These are phyloP conservation scores for Eugnorisma glareosa DNA, from an alignment of 2,888 invertebrate genomes.

Conservation along the genomic window DNA sequence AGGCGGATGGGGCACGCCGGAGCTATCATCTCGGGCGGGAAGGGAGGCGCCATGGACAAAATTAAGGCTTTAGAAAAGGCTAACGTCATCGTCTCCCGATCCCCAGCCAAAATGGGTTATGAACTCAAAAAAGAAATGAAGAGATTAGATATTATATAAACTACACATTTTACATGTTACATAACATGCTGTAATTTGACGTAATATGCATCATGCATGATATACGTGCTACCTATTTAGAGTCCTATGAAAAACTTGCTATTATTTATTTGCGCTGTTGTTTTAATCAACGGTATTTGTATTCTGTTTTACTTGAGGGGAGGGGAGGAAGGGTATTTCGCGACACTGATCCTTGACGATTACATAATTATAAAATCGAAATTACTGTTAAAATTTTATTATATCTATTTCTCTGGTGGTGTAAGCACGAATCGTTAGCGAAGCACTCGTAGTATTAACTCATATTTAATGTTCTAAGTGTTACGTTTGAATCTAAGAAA, in stretches of 20 bases:
- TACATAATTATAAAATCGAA: conserved; percentile 33
- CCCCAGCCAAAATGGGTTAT: conserved; percentile 98
- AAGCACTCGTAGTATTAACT: conserved; percentile 74
- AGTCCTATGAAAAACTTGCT: conserved; percentile 83
- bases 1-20: conserved; percentile 99
- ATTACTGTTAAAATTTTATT: conserved; percentile 42
- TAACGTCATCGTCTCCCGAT: conserved; percentile 98
- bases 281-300: conserved; percentile 68
- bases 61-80: conserved; percentile 98
- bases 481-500: conserved; percentile 71
- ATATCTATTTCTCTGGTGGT: conserved; percentile 52
- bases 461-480: conserved; percentile 68
- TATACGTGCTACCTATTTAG: conserved; percentile 75
- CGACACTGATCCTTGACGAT: conserved; percentile 67
- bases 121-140: conserved; percentile 97
- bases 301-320: conserved; percentile 61
- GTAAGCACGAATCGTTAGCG: conserved; percentile 74
- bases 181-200: conserved; percentile 31
- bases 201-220: conserved; percentile 66
- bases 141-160: conserved; percentile 92
- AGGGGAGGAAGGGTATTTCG: conserved; percentile 65
- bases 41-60: conserved; percentile 99
- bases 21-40: conserved; percentile 99
- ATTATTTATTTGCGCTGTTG: conserved; percentile 84
- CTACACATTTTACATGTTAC: conserved; percentile 53